Base-by-base conservation (phyloP, 2,113 vertebrate species). In the Zootoca vivipara region DNA sequence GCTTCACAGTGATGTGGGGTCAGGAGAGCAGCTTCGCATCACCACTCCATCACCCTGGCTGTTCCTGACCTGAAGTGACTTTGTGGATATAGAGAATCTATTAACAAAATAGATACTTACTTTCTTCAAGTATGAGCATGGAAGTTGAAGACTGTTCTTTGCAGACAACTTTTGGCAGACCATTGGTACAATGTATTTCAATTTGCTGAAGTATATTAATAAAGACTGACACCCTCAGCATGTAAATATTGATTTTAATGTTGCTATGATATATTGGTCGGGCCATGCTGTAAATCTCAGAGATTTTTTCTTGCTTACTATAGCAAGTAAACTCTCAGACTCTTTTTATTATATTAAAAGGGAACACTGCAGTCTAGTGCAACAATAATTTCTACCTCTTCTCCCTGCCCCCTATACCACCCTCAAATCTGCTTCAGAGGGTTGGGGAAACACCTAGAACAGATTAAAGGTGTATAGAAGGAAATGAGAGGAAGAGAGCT, bases 141-240 rank as follows among this genome's bases (percentile, higher is more conserved):
- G 58, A 77, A 77, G 73, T 87, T 81, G 70, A 93, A 77, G 9
- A 82, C 2, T 42, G 20, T 67, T 20, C 78, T 74, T 91, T 89
- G 64, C 83, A 28, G 26, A 74, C 86, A 82, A 85, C 3, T 28
- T 30, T 67, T 78, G 0, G 9, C 78, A 82, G 20, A 86, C 4
- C 33, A 18, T 77, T 1, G 12, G n/a, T 67, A 67, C 83, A 0
- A 20, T 6, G 0, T 24, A 70, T 87, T 90, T 90, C 89, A 62
- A 84, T 91, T 92, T 90, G n/a, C 65, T 87, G 22, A 85, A 83
- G 3, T 70, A 4, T 8, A 80, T 82, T 87, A 78, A 89, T 78
- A 88, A 83, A 70, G 0, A 8, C 88, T 62, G 85, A 89, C 83
- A 87, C 0, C 15, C 58, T 42, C 81, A 87, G 3, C 2, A 80